A percentile compares a stretch with the other conserved stretches of the same genome.
phyloP scores from a whole-genome alignment of 1,140 invertebrate genomes.

The Anoplolepis gracilipes region DNA sequence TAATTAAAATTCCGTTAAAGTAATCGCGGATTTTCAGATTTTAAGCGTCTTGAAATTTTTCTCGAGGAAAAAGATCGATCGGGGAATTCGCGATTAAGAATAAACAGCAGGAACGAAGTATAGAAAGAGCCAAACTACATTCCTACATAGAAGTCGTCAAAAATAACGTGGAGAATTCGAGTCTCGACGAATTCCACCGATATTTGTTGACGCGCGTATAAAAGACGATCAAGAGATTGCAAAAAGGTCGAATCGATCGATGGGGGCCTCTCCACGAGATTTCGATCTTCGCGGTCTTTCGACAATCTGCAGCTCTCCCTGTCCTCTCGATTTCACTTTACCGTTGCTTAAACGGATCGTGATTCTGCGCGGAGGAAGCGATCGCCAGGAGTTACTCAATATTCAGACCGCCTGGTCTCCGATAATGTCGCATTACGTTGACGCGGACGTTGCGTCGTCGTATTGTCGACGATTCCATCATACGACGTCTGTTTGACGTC shows the following conservation, averaged over 20 bases:
- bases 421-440: slow-evolving; percentile 45
- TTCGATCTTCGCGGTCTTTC: slow-evolving; percentile 25
- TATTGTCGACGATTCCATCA: background rate
- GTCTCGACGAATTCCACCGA: no score
- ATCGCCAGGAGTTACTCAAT: slow-evolving; percentile 45
- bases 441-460: background rate
- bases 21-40: background rate
- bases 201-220: slow-evolving; percentile 4
- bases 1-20: background rate
- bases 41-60: background rate
- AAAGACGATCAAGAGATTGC: slow-evolving; percentile 10
- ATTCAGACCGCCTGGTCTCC: background rate
- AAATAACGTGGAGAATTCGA: background rate
- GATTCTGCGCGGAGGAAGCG: slow-evolving; percentile 41
- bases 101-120: background rate
- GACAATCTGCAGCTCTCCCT: slow-evolving; percentile 5
- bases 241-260: background rate
- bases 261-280: slow-evolving; percentile 42
- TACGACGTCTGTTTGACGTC: slow-evolving; percentile 14
- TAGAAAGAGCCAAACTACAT: background rate
- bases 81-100: background rate
- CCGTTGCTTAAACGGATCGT: slow-evolving; percentile 52
- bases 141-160: slow-evolving; percentile 18
- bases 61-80: background rate
- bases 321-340: slow-evolving; percentile 55